These are phyloP conservation scores for Xestia xanthographa DNA, from an alignment of 2,888 invertebrate species.

Conservation along the genomic window DNA sequence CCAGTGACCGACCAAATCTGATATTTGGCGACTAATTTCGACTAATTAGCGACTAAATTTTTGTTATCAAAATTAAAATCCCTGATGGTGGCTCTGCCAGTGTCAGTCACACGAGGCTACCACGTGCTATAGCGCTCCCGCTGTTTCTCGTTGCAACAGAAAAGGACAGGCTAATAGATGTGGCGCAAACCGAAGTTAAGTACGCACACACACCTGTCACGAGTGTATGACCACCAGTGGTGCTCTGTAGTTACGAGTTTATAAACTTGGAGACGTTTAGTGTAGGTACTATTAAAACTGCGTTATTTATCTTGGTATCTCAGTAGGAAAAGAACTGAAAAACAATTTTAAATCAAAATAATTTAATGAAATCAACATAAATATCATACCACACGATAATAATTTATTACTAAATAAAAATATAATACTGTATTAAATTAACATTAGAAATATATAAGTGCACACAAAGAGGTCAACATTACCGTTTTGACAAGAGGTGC, in stretches of 20 bases:
- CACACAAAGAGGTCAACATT: conserved; percentile 44
- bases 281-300: no score
- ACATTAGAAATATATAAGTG: conserved; percentile 61
- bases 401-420: conserved; percentile 57
- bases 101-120: no score
- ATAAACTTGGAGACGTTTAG: background rate
- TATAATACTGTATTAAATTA: conserved; percentile 69
- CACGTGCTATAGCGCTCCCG: no score
- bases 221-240: background rate
- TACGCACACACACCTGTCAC: background rate
- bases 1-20: no score
- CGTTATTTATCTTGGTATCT: background rate
- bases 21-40: no score
- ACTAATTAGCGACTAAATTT: no score
- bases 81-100: no score
- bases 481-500: conserved; percentile 37
- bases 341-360: conserved; percentile 56
- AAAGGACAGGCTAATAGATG: background rate
- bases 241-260: background rate
- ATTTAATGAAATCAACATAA: conserved; percentile 68
- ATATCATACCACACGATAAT: conserved; percentile 68
- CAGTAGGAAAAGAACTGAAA: conserved; percentile 16
- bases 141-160: background rate
- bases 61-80: no score
- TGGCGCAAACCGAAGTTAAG: background rate